Percentiles rank a stretch among this genome's conserved stretches.
These are phyloP conservation scores for Meganola albula DNA, from an alignment of 2,888 invertebrate genomes.

Conservation along the genomic window DNA sequence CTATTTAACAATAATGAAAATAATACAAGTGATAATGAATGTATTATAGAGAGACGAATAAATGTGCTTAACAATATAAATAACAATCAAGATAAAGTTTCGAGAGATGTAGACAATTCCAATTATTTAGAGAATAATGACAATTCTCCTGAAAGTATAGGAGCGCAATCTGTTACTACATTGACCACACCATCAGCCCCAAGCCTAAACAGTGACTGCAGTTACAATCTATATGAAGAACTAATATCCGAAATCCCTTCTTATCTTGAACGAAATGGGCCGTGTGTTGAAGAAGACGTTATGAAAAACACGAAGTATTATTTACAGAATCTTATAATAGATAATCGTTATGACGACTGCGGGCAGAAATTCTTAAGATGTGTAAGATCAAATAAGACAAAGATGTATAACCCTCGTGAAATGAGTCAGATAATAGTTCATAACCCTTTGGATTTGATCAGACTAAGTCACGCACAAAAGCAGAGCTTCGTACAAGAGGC, in stretches of 20 bases:
- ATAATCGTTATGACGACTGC: slow-evolving; percentile 28
- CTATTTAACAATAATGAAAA: too few species aligned
- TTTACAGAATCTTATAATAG: slow-evolving; percentile 35
- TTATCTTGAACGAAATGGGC: slow-evolving; percentile 35
- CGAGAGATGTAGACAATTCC: slow-evolving; percentile 23
- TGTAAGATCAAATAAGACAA: slow-evolving; percentile 12
- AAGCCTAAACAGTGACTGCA: slow-evolving; percentile 20
- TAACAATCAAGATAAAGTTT: slow-evolving; percentile 5
- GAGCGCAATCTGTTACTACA: slow-evolving; percentile 17
- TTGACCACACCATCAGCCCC: slow-evolving; percentile 22
- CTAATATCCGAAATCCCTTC: slow-evolving; percentile 45
- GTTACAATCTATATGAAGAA: slow-evolving; percentile 39
- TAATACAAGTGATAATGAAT: too few species aligned
- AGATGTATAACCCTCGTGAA: slow-evolving; percentile 11
- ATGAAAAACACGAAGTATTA: slow-evolving; percentile 33
- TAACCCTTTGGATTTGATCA: slow-evolving; percentile 42
- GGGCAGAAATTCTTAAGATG: slow-evolving; percentile 26
- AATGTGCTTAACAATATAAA: slow-evolving; percentile 1
- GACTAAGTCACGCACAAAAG: slow-evolving; percentile 21
- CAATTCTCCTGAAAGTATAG: slow-evolving; percentile 15
- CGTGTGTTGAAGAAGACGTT: slow-evolving; percentile 35
- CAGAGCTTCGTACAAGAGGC: slow-evolving; percentile 12
- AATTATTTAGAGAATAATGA: slow-evolving; percentile 20
- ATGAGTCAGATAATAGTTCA: slow-evolving; percentile 28
- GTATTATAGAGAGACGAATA: too few species aligned